These are phyloP conservation scores for Notospermus geniculatus DNA, from an alignment of 1,140 invertebrate genomes.

Conservation along the genomic window DNA sequence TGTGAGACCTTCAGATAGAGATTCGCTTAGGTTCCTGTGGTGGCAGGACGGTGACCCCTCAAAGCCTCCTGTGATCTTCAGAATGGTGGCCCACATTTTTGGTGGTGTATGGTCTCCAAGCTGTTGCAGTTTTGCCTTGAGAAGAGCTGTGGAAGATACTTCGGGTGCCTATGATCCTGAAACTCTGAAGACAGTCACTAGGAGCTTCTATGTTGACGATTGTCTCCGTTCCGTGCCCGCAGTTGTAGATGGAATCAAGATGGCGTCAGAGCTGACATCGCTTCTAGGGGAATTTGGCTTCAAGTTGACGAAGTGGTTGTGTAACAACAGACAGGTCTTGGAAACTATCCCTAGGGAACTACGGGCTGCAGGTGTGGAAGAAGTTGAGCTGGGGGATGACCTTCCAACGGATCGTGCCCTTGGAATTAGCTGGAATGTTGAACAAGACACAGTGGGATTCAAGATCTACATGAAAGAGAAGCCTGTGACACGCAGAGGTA, in stretches of 20 bases:
- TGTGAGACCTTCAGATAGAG: constrained; percentile 16
- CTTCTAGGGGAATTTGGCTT: constrained; percentile 11
- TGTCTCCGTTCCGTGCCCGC: constrained; percentile 10
- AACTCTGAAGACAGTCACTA: constrained; percentile 9
- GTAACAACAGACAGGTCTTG: constrained; percentile 13
- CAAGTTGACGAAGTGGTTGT: constrained; percentile 14
- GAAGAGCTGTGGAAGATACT: constrained; percentile 16
- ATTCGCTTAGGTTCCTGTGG: constrained; percentile 24
- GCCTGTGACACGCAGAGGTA: constrained; percentile 3
- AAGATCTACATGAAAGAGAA: background rate
- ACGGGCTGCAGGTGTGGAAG: background rate
- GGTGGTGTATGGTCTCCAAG: constrained; percentile 24
- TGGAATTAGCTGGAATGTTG: constrained; percentile 16
- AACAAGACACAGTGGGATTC: constrained; percentile 11
- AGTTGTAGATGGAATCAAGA: constrained; percentile 9
- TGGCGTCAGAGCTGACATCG: constrained; percentile 1
- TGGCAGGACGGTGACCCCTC: constrained; percentile 16
- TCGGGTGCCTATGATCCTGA: background rate
- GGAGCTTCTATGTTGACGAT: constrained; percentile 28
- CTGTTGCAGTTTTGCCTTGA: constrained; percentile 20
- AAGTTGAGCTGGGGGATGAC: constrained; percentile 2
- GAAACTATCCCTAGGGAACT: constrained; percentile 14
- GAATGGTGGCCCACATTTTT: constrained; percentile 27
- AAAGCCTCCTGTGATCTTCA: constrained; percentile 13
- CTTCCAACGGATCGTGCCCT: constrained; percentile 14